Conservation (phyloP, 2,797 vertebrate genomes). For the Coranthus polyacanthus region DNA sequence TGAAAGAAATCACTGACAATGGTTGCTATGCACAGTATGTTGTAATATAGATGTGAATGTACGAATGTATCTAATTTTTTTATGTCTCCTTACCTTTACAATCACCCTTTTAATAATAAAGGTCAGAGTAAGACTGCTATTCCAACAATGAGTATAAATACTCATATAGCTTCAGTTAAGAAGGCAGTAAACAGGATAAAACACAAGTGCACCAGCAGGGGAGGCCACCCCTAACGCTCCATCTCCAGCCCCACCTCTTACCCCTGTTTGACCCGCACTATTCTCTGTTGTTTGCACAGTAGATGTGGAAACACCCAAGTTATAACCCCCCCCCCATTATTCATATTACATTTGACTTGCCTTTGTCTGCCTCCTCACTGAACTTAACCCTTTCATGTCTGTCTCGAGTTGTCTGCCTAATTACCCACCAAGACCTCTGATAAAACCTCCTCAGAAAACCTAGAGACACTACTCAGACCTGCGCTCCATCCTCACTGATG, state of each 20-base stretch:
- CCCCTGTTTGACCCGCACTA: slow-evolving; percentile 60
- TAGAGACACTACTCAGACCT: slow-evolving; percentile 60
- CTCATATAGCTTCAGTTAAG: too few relatives aligned
- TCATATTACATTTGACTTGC: slow-evolving; percentile 55
- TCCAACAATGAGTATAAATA: slow-evolving; percentile 30
- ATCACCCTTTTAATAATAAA: background rate
- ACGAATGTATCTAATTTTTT: slow-evolving; percentile 21
- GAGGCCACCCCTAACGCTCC: slow-evolving; percentile 1
- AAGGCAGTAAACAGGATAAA: slow-evolving; percentile 22
- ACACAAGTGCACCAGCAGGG: slow-evolving; percentile 20
- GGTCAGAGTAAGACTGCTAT: slow-evolving; percentile 15
- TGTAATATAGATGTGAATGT: slow-evolving; percentile 13
- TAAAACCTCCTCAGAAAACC: slow-evolving; percentile 50
- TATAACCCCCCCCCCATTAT: slow-evolving; percentile 45
- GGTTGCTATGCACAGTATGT: slow-evolving; percentile 38
- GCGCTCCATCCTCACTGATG: slow-evolving; percentile 54
- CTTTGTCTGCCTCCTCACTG: slow-evolving; percentile 42
- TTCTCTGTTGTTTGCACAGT: slow-evolving; percentile 74
- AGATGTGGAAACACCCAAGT: slow-evolving; percentile 58
- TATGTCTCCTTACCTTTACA: background rate
- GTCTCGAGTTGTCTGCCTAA: slow-evolving; percentile 58
- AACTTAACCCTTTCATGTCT: slow-evolving; percentile 59
- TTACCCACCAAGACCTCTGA: slow-evolving; percentile 55
- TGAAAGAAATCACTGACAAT: background rate
- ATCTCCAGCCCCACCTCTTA: slow-evolving; percentile 18